Evolutionary conservation across 2,797 vertebrate genomes (phyloP), one percentile per base, ranked within the genome.

Genomic region (Acanthopagrus latus): DNA sequence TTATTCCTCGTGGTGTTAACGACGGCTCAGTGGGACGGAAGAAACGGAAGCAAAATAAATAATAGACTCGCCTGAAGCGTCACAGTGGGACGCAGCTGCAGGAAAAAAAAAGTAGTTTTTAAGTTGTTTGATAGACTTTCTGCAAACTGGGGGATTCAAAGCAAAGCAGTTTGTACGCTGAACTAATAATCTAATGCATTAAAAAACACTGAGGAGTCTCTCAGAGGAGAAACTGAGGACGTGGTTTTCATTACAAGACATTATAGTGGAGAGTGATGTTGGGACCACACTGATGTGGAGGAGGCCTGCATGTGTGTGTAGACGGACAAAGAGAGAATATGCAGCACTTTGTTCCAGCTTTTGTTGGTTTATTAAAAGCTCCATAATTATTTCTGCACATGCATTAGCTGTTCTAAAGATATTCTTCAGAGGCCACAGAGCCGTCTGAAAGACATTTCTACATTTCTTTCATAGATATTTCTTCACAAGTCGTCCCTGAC

Each of bases 11-110:
- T 2, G 23, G 66, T 14, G 54, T 20, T 44, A 20, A 43, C 29
- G 7, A 14, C 62, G 1, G 50, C 77, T 73, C 70, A 9, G 27
- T 4, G 48, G 57, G 41, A 56, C 9, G 6, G 29, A 48, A 48
- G 3, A 51, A 65, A 33, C 12, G 18, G 21, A 64, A 47, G 59
- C 11, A 67, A 73, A 79, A 43, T 3, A 29, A 56, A 29, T 11
- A 50, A 63, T 0, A 4, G 56, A 60, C 11, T 21, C 2, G 17
- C 20, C 48, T 16, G 64, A 56, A 63, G 57, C 3, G 10, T 13
- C 44, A 0, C 51, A 10, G 63, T 4, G 27, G 63, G 63, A 64
- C 10, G 0, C 16, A 2, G 29, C 43, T 50, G 23, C 54, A n/a
- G 54, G 7, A 25, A 25, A 38, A 33, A 38, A 7, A 16, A 29